Conservation (phyloP, 2,797 vertebrate species). For the Xerus rutilus region DNA sequence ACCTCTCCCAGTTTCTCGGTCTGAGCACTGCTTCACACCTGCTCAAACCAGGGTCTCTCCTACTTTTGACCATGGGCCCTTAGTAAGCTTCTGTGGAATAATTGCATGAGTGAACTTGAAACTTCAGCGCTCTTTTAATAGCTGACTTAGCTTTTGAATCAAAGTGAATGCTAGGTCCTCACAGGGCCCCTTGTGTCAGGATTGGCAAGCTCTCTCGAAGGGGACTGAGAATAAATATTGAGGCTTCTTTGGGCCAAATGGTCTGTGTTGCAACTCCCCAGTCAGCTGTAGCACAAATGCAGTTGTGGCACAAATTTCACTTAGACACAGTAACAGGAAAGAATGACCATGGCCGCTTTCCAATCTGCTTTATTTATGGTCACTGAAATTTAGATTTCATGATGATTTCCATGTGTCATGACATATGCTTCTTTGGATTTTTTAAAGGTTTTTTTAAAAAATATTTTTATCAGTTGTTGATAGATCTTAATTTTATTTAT, state of each 20-base stretch:
- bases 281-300: rapidly evolving
- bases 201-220: background rate
- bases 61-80: background rate
- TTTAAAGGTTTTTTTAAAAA: too few relatives aligned
- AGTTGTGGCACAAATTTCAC: background rate
- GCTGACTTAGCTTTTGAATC: background rate
- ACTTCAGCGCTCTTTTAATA: background rate
- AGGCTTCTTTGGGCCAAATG: rapidly evolving
- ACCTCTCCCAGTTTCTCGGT: background rate
- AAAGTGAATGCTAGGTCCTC: background rate
- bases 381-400: background rate
- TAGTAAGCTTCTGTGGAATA: background rate
- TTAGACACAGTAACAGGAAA: background rate
- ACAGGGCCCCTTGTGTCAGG: background rate
- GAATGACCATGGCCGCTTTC: rapidly evolving
- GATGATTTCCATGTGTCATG: background rate
- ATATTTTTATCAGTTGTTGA: too few relatives aligned
- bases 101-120: background rate
- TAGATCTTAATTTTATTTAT: too few relatives aligned
- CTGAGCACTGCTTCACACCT: background rate
- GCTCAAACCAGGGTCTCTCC: background rate
- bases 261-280: rapidly evolving
- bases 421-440: background rate
- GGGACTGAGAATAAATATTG: background rate
- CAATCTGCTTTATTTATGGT: too few relatives aligned